Percentiles rank a stretch among this genome's conserved stretches.
phyloP scores from a whole-genome alignment of 2,113 vertebrate species.

The Pheucticus melanocephalus region DNA sequence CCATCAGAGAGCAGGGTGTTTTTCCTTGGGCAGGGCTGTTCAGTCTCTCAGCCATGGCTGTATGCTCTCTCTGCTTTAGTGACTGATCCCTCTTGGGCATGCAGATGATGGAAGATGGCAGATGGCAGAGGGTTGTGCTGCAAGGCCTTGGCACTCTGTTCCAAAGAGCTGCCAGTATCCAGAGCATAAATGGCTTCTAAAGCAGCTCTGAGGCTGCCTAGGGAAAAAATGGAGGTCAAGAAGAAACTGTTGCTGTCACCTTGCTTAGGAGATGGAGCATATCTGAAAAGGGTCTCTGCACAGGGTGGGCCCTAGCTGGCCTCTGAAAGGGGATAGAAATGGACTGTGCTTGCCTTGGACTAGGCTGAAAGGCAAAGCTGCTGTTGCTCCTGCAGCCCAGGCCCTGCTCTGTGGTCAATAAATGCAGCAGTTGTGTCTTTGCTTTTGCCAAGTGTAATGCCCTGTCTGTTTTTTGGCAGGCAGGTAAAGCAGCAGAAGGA shows the following conservation, averaged over 20 bases:
- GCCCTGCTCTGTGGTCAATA: not conserved
- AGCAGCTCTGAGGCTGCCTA: not conserved
- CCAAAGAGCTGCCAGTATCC: not conserved
- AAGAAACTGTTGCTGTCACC: not conserved
- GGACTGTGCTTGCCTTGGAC: not conserved
- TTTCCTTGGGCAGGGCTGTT: not conserved
- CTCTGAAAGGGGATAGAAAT: not conserved
- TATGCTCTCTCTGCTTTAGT: not conserved
- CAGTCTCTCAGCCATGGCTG: not conserved
- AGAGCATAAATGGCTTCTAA: not conserved
- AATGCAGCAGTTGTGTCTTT: not conserved
- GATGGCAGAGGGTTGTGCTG: not conserved
- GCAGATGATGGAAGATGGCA: not conserved
- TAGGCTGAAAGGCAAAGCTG: not conserved
- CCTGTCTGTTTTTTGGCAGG: not conserved
- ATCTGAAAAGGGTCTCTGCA: not conserved
- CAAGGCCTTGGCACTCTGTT: not conserved
- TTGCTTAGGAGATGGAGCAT: not conserved
- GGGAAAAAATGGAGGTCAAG: not conserved
- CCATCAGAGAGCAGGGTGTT: not conserved
- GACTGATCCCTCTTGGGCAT: not conserved
- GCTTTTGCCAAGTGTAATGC: not conserved
- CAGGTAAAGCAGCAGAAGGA: not conserved
- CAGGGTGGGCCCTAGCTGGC: rapidly evolving
- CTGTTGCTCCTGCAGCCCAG: not conserved